A percentile compares a stretch with the other conserved stretches of the same genome.
phyloP scores from a whole-genome alignment of 2,888 invertebrate species.

The Microctonus brassicae region DNA sequence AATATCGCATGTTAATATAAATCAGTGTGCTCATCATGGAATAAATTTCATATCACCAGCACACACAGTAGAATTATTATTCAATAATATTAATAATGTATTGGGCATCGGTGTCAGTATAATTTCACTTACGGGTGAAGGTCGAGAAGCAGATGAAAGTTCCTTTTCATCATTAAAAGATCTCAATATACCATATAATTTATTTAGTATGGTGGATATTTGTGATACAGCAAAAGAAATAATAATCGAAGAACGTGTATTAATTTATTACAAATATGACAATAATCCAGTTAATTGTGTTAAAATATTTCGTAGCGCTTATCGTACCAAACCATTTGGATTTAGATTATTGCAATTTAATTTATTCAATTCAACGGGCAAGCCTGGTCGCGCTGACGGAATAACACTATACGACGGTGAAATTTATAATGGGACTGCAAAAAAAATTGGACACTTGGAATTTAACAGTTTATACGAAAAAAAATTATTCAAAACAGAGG shows the following conservation, averaged over 20 bases:
- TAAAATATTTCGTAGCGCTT: constrained; percentile 93
- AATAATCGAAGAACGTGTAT: constrained; percentile 87
- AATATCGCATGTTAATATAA: constrained; percentile 86
- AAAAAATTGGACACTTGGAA: constrained; percentile 79
- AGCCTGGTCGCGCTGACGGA: constrained; percentile 86
- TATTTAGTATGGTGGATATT: constrained; percentile 95
- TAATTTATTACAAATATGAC: constrained; percentile 97
- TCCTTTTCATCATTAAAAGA: constrained; percentile 89
- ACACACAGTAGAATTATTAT: constrained; percentile 82
- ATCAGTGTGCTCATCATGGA: constrained; percentile 89
- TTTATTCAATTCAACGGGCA: constrained; percentile 88
- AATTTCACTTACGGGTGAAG: constrained; percentile 93
- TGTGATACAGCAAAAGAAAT: constrained; percentile 96
- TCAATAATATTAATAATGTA: constrained; percentile 82
- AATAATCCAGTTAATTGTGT: constrained; percentile 97
- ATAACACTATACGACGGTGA: constrained; percentile 93
- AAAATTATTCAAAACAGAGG: constrained; percentile 80
- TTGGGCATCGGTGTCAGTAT: constrained; percentile 92
- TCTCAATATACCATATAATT: constrained; percentile 87
- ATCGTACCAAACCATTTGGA: constrained; percentile 88
- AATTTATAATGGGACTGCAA: constrained; percentile 87
- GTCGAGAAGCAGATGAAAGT: constrained; percentile 86
- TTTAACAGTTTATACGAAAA: constrained; percentile 81
- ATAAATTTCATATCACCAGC: constrained; percentile 92
- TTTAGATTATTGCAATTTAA: constrained; percentile 92